Conservation (phyloP, 2,797 vertebrate genomes). For the Hippoglossus hippoglossus region DNA sequence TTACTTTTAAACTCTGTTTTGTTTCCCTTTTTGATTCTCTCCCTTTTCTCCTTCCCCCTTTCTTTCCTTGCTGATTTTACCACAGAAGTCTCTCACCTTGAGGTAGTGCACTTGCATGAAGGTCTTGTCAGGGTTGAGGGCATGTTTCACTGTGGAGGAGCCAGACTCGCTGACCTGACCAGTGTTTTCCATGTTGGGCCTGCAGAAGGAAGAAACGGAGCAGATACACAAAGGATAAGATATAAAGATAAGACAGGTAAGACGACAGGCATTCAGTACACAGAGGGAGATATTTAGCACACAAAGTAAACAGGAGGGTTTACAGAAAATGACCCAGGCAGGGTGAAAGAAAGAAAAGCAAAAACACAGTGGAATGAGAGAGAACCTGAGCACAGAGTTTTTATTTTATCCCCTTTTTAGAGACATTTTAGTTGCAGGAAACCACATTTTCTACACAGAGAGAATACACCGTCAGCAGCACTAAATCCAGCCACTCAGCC, state of each 20-base stretch:
- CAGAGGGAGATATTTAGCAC: constrained; percentile 4
- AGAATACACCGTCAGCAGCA: constrained; percentile 66
- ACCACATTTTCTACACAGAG: constrained; percentile 51
- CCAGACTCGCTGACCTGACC: constrained; percentile 90
- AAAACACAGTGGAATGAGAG: constrained; percentile 7
- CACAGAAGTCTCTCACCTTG: constrained; percentile 85
- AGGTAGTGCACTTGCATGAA: constrained; percentile 99
- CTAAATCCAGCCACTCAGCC: constrained; percentile 64
- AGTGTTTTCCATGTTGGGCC: constrained; percentile 92
- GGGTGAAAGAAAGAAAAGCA: constrained; percentile 1
- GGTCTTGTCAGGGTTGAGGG: constrained; percentile 93
- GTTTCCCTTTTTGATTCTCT: background rate
- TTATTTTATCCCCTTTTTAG: constrained; percentile 13
- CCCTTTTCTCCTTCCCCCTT: background rate
- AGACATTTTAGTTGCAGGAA: constrained; percentile 50
- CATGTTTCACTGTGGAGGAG: constrained; percentile 91
- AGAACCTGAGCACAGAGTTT: constrained; percentile 10
- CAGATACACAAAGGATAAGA: constrained; percentile 23
- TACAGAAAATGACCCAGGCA: background rate
- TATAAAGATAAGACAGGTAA: constrained; percentile 13
- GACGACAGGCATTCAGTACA: constrained; percentile 5
- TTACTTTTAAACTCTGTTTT: constrained; percentile 12
- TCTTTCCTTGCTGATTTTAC: background rate
- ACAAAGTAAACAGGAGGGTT: constrained; percentile 7
- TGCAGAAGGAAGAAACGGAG: constrained; percentile 69